These are phyloP conservation scores for Drosophila subsilvestris DNA, from an alignment of 2,888 invertebrate genomes.

Conservation along the genomic window DNA sequence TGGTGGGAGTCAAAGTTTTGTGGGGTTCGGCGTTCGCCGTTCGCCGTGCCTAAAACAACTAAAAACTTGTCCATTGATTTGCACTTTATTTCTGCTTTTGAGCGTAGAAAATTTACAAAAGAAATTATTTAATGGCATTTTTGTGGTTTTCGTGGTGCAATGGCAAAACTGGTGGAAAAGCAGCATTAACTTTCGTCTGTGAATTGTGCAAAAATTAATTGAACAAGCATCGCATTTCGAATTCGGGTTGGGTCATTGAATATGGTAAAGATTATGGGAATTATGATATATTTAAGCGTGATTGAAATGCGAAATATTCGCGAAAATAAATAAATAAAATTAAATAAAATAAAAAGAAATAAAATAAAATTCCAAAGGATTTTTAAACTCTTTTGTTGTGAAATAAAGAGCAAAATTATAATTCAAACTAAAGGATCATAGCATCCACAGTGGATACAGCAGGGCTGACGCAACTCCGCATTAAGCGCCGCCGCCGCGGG, in stretches of 20 bases:
- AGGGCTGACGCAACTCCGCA: neutral
- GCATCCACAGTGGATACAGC: too few species aligned
- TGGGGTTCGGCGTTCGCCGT: constrained; percentile 37
- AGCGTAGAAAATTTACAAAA: constrained; percentile 28
- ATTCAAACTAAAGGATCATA: too few species aligned
- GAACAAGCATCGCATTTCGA: neutral
- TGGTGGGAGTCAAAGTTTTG: constrained; percentile 62
- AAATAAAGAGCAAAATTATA: neutral
- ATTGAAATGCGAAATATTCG: neutral
- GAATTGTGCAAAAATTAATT: constrained; percentile 24
- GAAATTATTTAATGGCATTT: constrained; percentile 64
- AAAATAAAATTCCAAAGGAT: too few species aligned
- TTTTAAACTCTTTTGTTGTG: too few species aligned
- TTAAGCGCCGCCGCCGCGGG: constrained; percentile 19
- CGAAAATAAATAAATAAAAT: too few species aligned
- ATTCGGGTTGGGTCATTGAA: constrained; percentile 9
- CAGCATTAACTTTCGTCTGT: constrained; percentile 26
- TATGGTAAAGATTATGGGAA: constrained; percentile 17
- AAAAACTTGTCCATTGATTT: constrained; percentile 63
- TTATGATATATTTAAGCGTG: neutral
- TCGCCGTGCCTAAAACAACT: constrained; percentile 38
- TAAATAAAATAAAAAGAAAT: too few species aligned
- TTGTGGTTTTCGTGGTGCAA: constrained; percentile 49
- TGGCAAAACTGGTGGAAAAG: constrained; percentile 28
- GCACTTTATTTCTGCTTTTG: constrained; percentile 49